Percentiles rank a stretch among this genome's conserved stretches.
These are phyloP conservation scores for Eristalis intricaria DNA, from an alignment of 2,888 invertebrate genomes.

Conservation along the genomic window DNA sequence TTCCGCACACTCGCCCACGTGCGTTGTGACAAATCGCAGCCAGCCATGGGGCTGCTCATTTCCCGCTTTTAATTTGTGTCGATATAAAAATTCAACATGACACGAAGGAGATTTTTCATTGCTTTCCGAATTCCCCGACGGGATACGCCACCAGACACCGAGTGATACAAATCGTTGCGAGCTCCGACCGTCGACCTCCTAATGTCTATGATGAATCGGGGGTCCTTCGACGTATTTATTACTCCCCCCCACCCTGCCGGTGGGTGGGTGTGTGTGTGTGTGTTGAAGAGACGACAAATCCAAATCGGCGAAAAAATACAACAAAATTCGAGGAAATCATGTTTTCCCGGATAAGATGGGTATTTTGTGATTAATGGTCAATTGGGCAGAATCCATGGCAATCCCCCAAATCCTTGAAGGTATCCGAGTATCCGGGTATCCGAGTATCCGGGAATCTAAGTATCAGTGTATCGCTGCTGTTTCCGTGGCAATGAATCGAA, in stretches of 20 bases:
- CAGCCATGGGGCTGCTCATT: not conserved
- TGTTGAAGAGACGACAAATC: not conserved
- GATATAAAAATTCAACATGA: not conserved
- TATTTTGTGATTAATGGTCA: slow-evolving; percentile 17
- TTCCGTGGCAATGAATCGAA: not conserved
- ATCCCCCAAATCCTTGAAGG: not conserved
- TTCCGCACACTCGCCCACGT: not conserved
- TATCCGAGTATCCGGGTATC: not conserved
- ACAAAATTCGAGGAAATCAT: slow-evolving; percentile 12
- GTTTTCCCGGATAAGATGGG: slow-evolving; percentile 9
- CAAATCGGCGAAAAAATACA: not conserved
- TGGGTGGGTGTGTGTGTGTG: not conserved
- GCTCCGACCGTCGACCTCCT: not conserved
- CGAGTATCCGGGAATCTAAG: not conserved
- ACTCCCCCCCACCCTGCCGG: not conserved
- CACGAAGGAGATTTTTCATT: not conserved
- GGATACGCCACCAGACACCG: not conserved
- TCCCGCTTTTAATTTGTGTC: not conserved
- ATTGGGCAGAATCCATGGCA: slow-evolving; percentile 4
- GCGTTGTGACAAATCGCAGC: not conserved
- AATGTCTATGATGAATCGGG: not conserved
- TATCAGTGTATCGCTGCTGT: not conserved
- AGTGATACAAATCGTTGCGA: not conserved
- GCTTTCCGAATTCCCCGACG: not conserved
- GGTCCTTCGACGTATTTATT: not conserved